Conservation (phyloP, 2,888 invertebrate species). For the Glyphotaelius pellucidus region DNA sequence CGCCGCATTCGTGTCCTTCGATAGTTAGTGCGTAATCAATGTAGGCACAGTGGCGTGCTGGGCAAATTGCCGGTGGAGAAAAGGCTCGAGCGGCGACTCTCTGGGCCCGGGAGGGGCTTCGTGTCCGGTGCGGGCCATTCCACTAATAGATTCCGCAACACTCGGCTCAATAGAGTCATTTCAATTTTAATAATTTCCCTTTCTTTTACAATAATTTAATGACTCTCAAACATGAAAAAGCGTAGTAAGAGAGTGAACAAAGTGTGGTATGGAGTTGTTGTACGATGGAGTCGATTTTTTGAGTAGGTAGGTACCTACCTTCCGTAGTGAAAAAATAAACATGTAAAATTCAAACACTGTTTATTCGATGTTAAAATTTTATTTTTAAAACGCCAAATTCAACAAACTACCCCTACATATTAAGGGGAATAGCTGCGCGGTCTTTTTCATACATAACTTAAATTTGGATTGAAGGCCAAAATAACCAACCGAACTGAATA, state of each 20-base stretch:
- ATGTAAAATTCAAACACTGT: no score
- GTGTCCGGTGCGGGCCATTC: conserved; percentile 35
- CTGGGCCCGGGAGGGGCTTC: conserved; percentile 8
- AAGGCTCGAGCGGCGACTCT: background rate
- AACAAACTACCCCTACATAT: no score
- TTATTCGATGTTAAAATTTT: no score
- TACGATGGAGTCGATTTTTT: background rate
- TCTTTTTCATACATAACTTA: no score
- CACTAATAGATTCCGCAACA: conserved; percentile 65
- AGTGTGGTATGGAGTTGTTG: background rate
- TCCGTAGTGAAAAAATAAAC: no score
- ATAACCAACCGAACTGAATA: no score
- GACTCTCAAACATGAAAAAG: conserved; percentile 17
- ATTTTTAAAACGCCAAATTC: no score
- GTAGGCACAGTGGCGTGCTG: conserved; percentile 26
- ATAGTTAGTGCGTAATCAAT: conserved; percentile 59
- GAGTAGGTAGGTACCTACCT: background rate
- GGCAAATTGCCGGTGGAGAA: conserved; percentile 9
- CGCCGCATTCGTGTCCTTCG: conserved; percentile 45
- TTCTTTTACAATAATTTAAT: conserved; percentile 36
- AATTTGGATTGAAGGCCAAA: no score
- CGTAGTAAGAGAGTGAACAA: background rate
- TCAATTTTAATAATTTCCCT: conserved; percentile 62
- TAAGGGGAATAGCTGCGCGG: no score
- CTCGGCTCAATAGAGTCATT: conserved; percentile 62